A percentile compares a stretch with the other conserved stretches of the same genome.
These are phyloP conservation scores for Macrotis lagotis DNA, from an alignment of 2,113 vertebrate genomes.

Conservation along the genomic window DNA sequence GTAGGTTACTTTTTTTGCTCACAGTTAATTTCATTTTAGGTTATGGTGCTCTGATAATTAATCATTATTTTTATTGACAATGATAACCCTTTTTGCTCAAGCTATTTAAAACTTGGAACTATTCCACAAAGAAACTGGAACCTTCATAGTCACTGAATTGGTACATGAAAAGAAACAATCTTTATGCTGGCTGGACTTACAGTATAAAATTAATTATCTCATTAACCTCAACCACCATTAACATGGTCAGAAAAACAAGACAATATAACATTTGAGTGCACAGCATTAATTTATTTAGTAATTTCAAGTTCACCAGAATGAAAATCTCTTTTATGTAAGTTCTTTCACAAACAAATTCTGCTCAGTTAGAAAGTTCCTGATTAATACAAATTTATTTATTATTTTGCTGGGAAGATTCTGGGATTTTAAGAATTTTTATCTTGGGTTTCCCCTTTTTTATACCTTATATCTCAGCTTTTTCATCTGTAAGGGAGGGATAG, in stretches of 20 bases:
- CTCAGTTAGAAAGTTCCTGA: background rate
- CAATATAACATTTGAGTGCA: conserved; percentile 28
- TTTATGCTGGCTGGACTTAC: conserved; percentile 14
- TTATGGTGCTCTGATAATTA: background rate
- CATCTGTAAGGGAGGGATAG: background rate
- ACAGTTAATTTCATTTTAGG: conserved; percentile 66
- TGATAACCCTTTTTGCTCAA: conserved; percentile 26
- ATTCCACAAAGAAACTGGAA: conserved; percentile 4
- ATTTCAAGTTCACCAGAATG: conserved; percentile 48
- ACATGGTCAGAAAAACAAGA: conserved; percentile 45
- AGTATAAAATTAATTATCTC: conserved; percentile 60
- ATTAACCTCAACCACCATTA: conserved; percentile 62
- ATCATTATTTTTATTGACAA: conserved; percentile 30
- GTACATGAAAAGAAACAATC: conserved; percentile 54
- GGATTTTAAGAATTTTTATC: conserved; percentile 26
- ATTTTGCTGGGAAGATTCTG: conserved; percentile 6
- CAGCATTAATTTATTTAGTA: conserved; percentile 31
- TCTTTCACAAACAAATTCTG: conserved; percentile 37
- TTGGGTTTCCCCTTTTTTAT: conserved; percentile 19
- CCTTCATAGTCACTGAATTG: conserved; percentile 54
- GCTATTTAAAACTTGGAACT: conserved; percentile 22
- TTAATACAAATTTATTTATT: conserved; percentile 15
- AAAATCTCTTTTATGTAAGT: conserved; percentile 39
- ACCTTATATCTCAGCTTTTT: conserved; percentile 9
- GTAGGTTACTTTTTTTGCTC: conserved; percentile 4